Evolutionary conservation across 1,140 invertebrate species (phyloP).

Genomic region (Eriocheir sinensis): DNA sequence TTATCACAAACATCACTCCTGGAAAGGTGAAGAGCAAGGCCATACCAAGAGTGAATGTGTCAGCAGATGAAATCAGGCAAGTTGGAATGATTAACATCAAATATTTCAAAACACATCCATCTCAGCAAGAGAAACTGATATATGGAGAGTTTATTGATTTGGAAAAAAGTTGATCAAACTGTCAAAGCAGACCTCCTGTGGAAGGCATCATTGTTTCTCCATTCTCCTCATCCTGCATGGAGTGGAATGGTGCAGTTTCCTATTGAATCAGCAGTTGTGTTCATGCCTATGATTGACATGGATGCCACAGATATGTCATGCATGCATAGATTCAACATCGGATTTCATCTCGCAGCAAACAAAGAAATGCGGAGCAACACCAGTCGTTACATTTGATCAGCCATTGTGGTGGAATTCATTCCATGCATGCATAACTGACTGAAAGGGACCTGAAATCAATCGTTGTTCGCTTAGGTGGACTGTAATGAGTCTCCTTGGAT

Average conservation of each 20-base stretch:
- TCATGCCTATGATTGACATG: slow-evolving; percentile 48
- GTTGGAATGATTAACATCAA: slow-evolving; percentile 49
- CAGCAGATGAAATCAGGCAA: slow-evolving; percentile 48
- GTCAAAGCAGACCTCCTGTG: slow-evolving; percentile 38
- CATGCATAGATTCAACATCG: slow-evolving; percentile 1
- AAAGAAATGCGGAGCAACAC: not conserved
- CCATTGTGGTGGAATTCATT: slow-evolving; percentile 36
- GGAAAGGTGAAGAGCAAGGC: too few species aligned
- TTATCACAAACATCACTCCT: too few species aligned
- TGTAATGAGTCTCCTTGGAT: slow-evolving; percentile 56
- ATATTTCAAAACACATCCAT: slow-evolving; percentile 42
- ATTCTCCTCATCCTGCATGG: slow-evolving; percentile 13
- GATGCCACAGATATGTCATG: slow-evolving; percentile 24
- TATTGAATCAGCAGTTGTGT: not conserved
- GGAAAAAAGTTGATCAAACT: slow-evolving; percentile 32
- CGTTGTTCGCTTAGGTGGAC: not conserved
- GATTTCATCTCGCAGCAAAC: not conserved
- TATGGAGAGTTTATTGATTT: slow-evolving; percentile 30
- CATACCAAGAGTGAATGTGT: too few species aligned
- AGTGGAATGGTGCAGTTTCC: slow-evolving; percentile 41
- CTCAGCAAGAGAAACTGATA: not conserved
- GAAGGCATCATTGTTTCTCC: slow-evolving; percentile 14
- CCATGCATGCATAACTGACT: not conserved
- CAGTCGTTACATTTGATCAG: slow-evolving; percentile 12
- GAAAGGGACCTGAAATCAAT: not conserved